phyloP scores from a whole-genome alignment of 2,797 vertebrate species.

The Sebastes taczanowskii region DNA sequence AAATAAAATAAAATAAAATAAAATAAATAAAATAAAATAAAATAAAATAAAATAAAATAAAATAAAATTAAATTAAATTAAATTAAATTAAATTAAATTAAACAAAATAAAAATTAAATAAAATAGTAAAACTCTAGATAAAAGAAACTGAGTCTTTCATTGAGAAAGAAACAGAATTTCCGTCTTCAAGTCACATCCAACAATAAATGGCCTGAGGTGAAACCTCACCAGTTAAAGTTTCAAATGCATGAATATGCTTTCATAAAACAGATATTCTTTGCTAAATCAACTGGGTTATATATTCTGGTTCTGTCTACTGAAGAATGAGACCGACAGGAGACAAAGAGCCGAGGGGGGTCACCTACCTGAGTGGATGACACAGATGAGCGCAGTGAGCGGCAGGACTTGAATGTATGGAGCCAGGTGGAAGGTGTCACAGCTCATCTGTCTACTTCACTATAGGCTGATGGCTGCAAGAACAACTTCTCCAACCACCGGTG shows the following conservation, averaged over 20 bases:
- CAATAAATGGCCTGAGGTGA: constrained; percentile 2
- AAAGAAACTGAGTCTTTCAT: neutral
- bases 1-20: too few species aligned
- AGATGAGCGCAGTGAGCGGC: neutral
- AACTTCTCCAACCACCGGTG: constrained; percentile 65
- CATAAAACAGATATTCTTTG: neutral
- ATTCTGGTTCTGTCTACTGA: neutral
- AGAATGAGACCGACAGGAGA: neutral
- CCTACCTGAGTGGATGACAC: constrained; percentile 66
- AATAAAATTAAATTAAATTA: neutral
- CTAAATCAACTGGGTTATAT: neutral
- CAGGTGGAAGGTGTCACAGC: constrained; percentile 26
- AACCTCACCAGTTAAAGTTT: neutral
- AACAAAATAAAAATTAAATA: neutral
- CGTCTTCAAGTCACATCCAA: neutral
- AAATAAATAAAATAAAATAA: neutral
- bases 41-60: neutral
- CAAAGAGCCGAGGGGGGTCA: constrained; percentile 3
- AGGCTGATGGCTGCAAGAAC: constrained; percentile 49
- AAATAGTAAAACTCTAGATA: neutral
- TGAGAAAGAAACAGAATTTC: neutral
- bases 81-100: neutral
- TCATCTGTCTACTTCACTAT: constrained; percentile 8
- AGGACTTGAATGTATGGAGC: neutral
- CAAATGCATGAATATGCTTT: neutral